These are phyloP conservation scores for Eunapius fragilis DNA, from an alignment of 37 sponge, comb jelly and placozoan species.

Conservation along the genomic window DNA sequence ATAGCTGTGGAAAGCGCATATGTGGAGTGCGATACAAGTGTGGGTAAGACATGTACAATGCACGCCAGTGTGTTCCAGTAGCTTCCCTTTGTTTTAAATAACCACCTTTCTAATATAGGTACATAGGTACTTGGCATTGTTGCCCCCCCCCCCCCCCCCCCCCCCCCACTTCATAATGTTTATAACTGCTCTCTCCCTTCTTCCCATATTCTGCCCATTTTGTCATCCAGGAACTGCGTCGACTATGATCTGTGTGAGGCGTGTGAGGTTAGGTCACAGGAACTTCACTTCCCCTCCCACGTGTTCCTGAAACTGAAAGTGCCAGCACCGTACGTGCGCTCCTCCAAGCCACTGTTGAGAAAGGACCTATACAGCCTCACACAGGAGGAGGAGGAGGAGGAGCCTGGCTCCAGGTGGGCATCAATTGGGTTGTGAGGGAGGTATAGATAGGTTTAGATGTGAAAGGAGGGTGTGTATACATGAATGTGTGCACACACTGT, in stretches of 20 bases:
- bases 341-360: too few species aligned
- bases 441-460: not conserved
- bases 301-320: slow-evolving; percentile 78
- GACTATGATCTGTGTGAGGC: slow-evolving; percentile 90
- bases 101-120: too few species aligned
- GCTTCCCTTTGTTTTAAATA: too few species aligned
- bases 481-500: too few species aligned
- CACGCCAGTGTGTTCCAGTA: too few species aligned
- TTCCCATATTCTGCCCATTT: slow-evolving; percentile 12
- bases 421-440: not conserved
- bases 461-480: not conserved
- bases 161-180: too few species aligned
- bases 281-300: slow-evolving; percentile 64
- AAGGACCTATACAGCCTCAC: too few species aligned
- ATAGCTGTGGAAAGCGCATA: slow-evolving; percentile 53
- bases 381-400: not conserved
- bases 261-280: slow-evolving; percentile 62
- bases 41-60: too few species aligned
- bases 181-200: too few species aligned
- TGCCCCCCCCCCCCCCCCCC: too few species aligned
- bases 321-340: slow-evolving; percentile 13
- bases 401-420: not conserved
- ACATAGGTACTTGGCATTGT: too few species aligned
- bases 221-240: slow-evolving; percentile 62
- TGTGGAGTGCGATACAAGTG: slow-evolving; percentile 41